Conservation (phyloP, 2,113 vertebrate species). For the Neodon shergylaensis region DNA sequence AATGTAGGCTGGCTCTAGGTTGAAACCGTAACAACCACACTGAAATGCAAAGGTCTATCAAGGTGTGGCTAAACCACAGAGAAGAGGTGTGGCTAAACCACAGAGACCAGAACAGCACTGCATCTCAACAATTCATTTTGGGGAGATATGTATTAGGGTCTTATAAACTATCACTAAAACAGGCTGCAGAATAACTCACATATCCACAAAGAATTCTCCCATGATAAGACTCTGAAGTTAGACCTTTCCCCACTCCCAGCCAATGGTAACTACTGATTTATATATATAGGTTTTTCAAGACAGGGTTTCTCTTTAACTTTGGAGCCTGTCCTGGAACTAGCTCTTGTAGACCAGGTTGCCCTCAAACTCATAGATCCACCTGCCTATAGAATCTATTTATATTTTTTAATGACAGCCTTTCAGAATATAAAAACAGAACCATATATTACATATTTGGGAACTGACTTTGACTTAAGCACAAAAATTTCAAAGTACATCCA, state of each 20-base stretch:
- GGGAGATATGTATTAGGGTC: background rate
- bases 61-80: background rate
- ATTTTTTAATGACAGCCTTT: background rate
- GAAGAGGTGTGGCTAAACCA: background rate
- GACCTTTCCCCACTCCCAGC: background rate
- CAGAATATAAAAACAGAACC: background rate
- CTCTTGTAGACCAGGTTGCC: too few species aligned
- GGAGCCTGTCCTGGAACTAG: too few species aligned
- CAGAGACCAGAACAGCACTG: background rate
- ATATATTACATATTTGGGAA: background rate
- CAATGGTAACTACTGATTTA: background rate
- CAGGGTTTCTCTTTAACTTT: too few species aligned
- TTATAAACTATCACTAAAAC: background rate
- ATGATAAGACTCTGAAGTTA: background rate
- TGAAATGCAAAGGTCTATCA: background rate
- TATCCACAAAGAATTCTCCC: background rate
- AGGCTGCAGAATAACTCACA: background rate
- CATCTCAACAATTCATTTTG: background rate
- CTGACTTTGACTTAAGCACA: background rate
- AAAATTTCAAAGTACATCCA: background rate
- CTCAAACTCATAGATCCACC: too few species aligned
- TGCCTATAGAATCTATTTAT: background rate
- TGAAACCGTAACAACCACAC: background rate
- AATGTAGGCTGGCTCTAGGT: background rate
- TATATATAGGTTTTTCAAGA: too few species aligned